Evolutionary conservation across 2,797 vertebrate genomes (phyloP).

Genomic region (Tenualosa thibaudeaui): DNA sequence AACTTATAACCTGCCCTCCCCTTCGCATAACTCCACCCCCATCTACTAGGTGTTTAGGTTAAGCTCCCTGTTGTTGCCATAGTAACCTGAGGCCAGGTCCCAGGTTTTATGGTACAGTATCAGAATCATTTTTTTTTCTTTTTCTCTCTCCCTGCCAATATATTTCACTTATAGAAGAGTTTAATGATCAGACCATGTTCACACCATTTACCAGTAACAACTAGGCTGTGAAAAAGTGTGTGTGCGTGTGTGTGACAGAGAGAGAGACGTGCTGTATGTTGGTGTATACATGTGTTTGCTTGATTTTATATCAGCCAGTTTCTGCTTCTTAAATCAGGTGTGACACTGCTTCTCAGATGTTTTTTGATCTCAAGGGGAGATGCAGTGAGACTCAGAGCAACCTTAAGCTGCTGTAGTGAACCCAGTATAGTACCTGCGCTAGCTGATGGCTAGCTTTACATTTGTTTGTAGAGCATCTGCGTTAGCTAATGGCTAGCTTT

Average conservation of each 20-base stretch:
- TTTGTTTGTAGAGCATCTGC: background rate
- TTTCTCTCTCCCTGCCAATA: background rate
- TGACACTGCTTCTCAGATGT: conserved; percentile 16
- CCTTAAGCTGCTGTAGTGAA: background rate
- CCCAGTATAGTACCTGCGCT: background rate
- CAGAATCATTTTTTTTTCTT: background rate
- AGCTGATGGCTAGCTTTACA: background rate
- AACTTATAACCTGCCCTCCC: background rate
- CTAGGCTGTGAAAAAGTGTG: conserved; percentile 33
- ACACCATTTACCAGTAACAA: conserved; percentile 24
- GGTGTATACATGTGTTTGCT: background rate
- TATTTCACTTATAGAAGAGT: background rate
- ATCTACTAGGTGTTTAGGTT: background rate
- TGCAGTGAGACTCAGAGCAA: background rate
- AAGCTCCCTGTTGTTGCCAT: background rate
- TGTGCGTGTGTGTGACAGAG: conserved; percentile 37
- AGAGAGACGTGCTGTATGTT: background rate
- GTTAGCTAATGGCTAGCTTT: background rate
- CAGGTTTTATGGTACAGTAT: background rate
- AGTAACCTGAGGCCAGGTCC: background rate
- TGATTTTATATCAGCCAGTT: conserved; percentile 21
- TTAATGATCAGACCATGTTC: background rate
- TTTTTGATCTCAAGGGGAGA: background rate
- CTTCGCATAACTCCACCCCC: too few relatives aligned
- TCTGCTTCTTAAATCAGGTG: conserved; percentile 20